Evolutionary conservation across 2,797 vertebrate genomes (phyloP).

Genomic region (Sylvia borin): DNA sequence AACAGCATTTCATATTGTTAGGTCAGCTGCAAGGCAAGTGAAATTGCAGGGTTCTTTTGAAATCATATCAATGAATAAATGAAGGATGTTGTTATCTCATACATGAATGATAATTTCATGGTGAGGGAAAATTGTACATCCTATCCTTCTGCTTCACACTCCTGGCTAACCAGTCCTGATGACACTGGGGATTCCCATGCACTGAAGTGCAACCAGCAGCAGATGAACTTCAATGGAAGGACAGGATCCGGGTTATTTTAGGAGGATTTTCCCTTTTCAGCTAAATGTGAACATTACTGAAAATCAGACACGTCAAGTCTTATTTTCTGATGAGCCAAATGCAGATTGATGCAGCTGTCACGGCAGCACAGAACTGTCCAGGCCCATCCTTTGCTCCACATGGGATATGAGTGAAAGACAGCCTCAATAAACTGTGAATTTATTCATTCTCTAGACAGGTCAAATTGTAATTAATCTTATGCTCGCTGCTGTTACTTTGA

Average conservation of each 20-base stretch:
- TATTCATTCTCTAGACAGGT: background rate
- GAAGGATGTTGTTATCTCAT: background rate
- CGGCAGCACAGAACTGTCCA: background rate
- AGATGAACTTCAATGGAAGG: background rate
- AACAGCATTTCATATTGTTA: background rate
- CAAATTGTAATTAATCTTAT: slow-evolving; percentile 9
- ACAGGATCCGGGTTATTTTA: background rate
- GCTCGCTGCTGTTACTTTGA: background rate
- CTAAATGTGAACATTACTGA: background rate
- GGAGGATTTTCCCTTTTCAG: background rate
- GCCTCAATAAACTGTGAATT: background rate
- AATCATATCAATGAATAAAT: background rate
- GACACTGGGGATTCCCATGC: background rate
- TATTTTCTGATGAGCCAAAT: background rate
- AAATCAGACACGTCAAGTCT: background rate
- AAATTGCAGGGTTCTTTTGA: slow-evolving; percentile 4
- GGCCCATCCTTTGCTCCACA: background rate
- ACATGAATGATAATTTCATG: background rate
- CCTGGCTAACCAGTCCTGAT: background rate
- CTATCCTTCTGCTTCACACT: background rate
- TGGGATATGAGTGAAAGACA: background rate
- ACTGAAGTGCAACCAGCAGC: background rate
- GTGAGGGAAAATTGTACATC: background rate
- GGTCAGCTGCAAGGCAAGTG: background rate
- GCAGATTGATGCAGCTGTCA: background rate